Percentiles rank a stretch among this genome's conserved stretches.
Conservation (phyloP, 2,888 invertebrate genomes). For the Apodemia hepburni region DNA sequence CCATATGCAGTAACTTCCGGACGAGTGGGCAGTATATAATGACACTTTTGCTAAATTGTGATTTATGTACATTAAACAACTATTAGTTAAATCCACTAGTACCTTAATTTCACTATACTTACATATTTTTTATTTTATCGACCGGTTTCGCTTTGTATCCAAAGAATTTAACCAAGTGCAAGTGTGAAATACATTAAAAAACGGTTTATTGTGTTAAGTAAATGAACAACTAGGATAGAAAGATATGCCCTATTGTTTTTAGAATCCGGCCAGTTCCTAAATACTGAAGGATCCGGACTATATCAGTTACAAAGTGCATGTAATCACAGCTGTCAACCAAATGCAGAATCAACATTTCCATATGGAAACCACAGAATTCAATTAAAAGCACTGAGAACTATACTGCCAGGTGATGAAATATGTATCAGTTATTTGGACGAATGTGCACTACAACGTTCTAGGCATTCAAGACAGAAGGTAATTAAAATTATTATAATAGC, state of each 20-base stretch:
- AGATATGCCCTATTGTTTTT: conserved; percentile 30
- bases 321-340: conserved; percentile 96
- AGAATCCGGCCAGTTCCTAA: conserved; percentile 89
- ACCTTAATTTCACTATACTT: too few species aligned
- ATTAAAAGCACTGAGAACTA: conserved; percentile 85
- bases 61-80: too few species aligned
- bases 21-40: too few species aligned
- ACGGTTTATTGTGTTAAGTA: too few species aligned
- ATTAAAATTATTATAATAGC: conserved; percentile 1
- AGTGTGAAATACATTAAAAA: too few species aligned
- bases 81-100: too few species aligned
- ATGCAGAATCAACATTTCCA: conserved; percentile 92
- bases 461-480: conserved; percentile 93
- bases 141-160: too few species aligned
- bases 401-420: conserved; percentile 92
- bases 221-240: too few species aligned
- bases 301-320: conserved; percentile 92
- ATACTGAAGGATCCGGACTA: conserved; percentile 95
- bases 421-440: conserved; percentile 95
- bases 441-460: conserved; percentile 88
- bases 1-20: too few species aligned
- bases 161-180: too few species aligned
- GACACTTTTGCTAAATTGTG: too few species aligned
- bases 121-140: too few species aligned
- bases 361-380: conserved; percentile 89